Evolutionary conservation across 2,113 vertebrate genomes (phyloP).

Genomic region (Poeciliopsis occidentalis): DNA sequence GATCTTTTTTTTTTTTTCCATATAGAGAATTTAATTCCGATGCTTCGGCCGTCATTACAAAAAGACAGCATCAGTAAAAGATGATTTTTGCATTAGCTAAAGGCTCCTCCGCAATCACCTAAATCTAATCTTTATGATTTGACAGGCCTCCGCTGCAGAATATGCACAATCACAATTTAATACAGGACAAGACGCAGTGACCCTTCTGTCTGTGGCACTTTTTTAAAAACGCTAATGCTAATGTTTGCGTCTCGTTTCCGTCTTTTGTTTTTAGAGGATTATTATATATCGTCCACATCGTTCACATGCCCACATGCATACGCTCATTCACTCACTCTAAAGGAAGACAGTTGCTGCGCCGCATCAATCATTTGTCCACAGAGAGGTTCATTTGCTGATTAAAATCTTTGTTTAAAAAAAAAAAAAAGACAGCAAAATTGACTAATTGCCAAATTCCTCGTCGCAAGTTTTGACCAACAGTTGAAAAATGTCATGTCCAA

Average conservation of each 20-base stretch:
- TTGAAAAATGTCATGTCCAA: conserved; percentile 72
- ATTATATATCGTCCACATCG: conserved; percentile 69
- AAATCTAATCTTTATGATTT: conserved; percentile 66
- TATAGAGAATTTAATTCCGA: conserved; percentile 8
- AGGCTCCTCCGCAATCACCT: conserved; percentile 46
- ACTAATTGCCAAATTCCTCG: conserved; percentile 88
- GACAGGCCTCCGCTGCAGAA: conserved; percentile 72
- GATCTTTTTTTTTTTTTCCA: neutral
- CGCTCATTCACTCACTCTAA: conserved; percentile 61
- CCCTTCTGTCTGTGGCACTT: conserved; percentile 57
- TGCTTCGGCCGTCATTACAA: conserved; percentile 8
- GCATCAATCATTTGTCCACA: conserved; percentile 91
- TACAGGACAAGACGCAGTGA: conserved; percentile 65
- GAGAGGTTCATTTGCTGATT: conserved; percentile 94
- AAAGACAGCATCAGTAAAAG: conserved; percentile 34
- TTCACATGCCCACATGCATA: conserved; percentile 65
- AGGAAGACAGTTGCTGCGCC: conserved; percentile 78
- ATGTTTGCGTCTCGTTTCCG: conserved; percentile 69
- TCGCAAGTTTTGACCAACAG: conserved; percentile 80
- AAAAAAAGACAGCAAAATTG: conserved; percentile 79
- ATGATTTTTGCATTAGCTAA: conserved; percentile 49
- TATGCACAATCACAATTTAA: conserved; percentile 74
- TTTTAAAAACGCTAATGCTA: conserved; percentile 69
- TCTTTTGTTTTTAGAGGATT: conserved; percentile 58
- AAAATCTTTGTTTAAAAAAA: conserved; percentile 80